Conservation (phyloP, 2,797 vertebrate species). For the Fistularia commersonii region DNA sequence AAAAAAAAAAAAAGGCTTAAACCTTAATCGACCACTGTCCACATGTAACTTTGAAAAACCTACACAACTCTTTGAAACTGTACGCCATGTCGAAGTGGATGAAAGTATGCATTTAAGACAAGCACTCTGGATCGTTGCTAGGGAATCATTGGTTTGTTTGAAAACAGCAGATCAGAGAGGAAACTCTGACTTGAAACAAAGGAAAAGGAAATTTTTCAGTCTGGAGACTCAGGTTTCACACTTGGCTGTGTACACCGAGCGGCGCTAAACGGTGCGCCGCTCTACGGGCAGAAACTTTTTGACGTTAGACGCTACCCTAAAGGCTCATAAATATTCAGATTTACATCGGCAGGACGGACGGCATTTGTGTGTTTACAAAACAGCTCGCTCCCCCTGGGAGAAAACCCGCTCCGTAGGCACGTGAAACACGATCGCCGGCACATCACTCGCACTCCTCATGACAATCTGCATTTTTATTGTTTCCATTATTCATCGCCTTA, state of each 20-base stretch:
- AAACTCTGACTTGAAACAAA: no score
- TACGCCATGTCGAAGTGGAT: no score
- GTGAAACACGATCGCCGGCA: slow-evolving; percentile 64
- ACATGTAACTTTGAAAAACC: no score
- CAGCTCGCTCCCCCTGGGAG: slow-evolving; percentile 56
- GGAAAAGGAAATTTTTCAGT: no score
- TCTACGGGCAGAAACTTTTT: slow-evolving; percentile 36
- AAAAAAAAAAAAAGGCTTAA: no score
- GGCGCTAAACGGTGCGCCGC: slow-evolving; percentile 16
- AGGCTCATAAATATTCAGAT: slow-evolving; percentile 77
- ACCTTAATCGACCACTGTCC: no score
- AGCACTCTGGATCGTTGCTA: no score
- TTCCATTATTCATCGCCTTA: slow-evolving; percentile 59
- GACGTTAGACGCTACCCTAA: slow-evolving; percentile 48
- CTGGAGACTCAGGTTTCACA: no score
- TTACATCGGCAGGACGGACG: slow-evolving; percentile 49
- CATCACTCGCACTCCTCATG: slow-evolving; percentile 62
- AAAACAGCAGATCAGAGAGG: no score
- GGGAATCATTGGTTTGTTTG: no score
- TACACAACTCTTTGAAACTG: no score
- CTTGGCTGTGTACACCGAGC: neutral
- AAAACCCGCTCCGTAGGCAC: slow-evolving; percentile 56
- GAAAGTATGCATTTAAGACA: no score
- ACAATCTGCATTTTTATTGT: slow-evolving; percentile 49
- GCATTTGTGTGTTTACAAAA: slow-evolving; percentile 71